phyloP scores from a whole-genome alignment of 2,113 vertebrate species.

The Sterrhoptilus dennistouni region DNA sequence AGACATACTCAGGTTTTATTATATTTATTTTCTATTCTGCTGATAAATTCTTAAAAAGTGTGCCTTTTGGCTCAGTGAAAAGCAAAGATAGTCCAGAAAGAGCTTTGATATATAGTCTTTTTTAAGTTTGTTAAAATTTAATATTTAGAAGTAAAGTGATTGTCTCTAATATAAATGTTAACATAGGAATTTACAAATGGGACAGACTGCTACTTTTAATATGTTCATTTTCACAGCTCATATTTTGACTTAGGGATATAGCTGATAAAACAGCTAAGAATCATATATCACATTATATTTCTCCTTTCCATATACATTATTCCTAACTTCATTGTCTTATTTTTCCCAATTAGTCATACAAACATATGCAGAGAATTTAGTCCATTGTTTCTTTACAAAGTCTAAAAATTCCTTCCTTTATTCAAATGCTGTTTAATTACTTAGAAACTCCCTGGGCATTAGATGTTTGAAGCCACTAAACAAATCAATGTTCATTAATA shows the following conservation, averaged over 20 bases:
- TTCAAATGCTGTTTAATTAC: neutral
- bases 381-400: neutral
- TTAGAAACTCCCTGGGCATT: neutral
- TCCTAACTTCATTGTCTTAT: neutral
- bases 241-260: neutral
- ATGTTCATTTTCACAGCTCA: neutral
- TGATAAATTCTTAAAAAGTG: neutral
- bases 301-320: neutral
- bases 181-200: neutral
- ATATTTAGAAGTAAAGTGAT: neutral
- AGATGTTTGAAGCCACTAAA: neutral
- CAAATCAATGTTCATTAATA: neutral
- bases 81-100: neutral
- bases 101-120: neutral
- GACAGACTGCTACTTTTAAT: neutral
- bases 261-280: neutral
- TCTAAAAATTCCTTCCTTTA: slow-evolving; percentile 10
- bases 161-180: neutral
- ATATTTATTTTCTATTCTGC: neutral
- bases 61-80: neutral
- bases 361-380: neutral
- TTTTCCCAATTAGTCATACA: neutral
- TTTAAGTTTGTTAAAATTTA: neutral
- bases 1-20: neutral
- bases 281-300: neutral